These are phyloP conservation scores for Gymnodraco acuticeps DNA, from an alignment of 2,797 vertebrate genomes.

Conservation along the genomic window DNA sequence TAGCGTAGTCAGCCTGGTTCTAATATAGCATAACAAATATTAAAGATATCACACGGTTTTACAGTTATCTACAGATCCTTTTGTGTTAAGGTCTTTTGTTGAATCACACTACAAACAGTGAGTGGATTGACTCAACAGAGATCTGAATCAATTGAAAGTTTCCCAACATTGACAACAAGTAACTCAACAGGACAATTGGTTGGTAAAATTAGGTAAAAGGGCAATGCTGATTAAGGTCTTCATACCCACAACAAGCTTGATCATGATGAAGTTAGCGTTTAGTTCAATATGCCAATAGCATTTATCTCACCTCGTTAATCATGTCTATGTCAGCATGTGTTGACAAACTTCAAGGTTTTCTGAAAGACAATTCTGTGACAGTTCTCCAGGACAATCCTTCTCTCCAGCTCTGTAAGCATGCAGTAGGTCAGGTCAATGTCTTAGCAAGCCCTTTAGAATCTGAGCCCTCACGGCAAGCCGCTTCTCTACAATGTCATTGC, in stretches of 20 bases:
- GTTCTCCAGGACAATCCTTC: neutral
- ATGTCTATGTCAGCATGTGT: neutral
- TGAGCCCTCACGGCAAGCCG: constrained; percentile 67
- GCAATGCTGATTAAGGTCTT: too few relatives aligned
- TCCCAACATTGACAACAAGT: too few relatives aligned
- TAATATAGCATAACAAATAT: too few relatives aligned
- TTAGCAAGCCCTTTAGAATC: constrained; percentile 63
- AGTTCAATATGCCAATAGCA: neutral
- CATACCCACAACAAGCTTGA: neutral
- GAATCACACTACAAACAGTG: too few relatives aligned
- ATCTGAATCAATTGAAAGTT: too few relatives aligned
- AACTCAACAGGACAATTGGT: too few relatives aligned
- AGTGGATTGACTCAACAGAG: too few relatives aligned
- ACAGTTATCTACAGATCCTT: too few relatives aligned
- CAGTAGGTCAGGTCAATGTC: constrained; percentile 40
- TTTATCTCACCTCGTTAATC: neutral
- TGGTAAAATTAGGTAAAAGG: too few relatives aligned
- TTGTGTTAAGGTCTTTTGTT: too few relatives aligned
- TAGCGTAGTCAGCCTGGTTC: too few relatives aligned
- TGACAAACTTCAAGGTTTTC: neutral
- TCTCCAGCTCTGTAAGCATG: constrained; percentile 10
- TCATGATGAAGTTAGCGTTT: neutral
- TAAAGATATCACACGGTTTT: too few relatives aligned
- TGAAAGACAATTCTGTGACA: neutral
- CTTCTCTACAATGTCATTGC: constrained; percentile 44